A percentile compares a stretch with the other conserved stretches of the same genome.
phyloP scores from a whole-genome alignment of 2,113 vertebrate genomes.

The Falco punctatus region DNA sequence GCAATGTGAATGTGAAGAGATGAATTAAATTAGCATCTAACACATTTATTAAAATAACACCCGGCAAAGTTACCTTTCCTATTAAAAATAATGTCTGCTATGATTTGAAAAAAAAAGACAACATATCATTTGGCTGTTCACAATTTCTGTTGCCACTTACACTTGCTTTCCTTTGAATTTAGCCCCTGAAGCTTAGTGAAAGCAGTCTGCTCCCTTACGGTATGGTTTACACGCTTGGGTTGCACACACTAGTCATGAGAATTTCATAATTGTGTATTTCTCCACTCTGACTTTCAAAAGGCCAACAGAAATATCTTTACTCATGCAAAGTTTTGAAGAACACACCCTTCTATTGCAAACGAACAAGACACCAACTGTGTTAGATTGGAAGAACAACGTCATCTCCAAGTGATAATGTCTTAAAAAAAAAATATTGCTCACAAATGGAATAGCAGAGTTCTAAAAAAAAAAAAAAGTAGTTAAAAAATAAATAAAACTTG shows the following conservation, averaged over 20 bases:
- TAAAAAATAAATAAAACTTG: not conserved
- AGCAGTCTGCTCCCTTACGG: not conserved
- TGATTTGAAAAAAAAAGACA: not conserved
- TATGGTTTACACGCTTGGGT: accelerated
- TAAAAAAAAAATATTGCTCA: not conserved
- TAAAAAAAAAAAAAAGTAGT: no score
- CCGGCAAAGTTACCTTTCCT: not conserved
- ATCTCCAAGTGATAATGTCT: not conserved
- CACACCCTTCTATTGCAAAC: not conserved
- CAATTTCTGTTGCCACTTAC: not conserved
- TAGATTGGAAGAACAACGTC: no score
- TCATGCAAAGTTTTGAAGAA: not conserved
- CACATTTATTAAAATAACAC: not conserved
- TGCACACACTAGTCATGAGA: not conserved
- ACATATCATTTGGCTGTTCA: not conserved
- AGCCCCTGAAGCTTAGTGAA: not conserved
- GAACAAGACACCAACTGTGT: not conserved
- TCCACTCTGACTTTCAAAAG: not conserved
- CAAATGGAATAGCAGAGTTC: not conserved
- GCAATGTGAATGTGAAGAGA: not conserved
- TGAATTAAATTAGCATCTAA: not conserved
- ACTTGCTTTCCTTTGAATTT: not conserved
- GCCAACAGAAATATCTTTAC: not conserved
- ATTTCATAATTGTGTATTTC: accelerated
- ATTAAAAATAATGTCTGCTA: not conserved